Conservation (phyloP, 1,140 invertebrate genomes). For the Archegozetes longisetosus region DNA sequence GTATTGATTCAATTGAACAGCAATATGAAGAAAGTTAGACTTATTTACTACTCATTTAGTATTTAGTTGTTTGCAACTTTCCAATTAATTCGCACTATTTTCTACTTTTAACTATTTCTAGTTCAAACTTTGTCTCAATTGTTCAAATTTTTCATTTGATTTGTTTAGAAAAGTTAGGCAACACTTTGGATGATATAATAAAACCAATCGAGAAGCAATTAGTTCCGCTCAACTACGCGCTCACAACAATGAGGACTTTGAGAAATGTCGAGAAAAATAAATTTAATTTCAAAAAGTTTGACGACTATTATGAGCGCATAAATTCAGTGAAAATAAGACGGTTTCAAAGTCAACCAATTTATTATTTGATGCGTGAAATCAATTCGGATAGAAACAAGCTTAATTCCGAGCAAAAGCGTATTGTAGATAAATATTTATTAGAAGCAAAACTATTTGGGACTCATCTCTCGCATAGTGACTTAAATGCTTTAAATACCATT, state of each 20-base stretch:
- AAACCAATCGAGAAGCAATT: slow-evolving; percentile 46
- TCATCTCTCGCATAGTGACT: slow-evolving; percentile 31
- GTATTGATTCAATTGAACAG: slow-evolving; percentile 45
- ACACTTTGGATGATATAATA: slow-evolving; percentile 17
- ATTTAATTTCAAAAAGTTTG: slow-evolving; percentile 14
- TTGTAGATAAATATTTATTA: slow-evolving; percentile 56
- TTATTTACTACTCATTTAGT: slow-evolving; percentile 6
- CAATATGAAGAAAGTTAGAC: slow-evolving; percentile 30
- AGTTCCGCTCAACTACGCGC: slow-evolving; percentile 57
- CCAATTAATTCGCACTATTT: no score
- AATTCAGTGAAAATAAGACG: slow-evolving; percentile 27
- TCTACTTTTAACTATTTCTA: no score
- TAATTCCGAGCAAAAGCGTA: slow-evolving; percentile 46
- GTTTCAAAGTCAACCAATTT: slow-evolving; percentile 28
- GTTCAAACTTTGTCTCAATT: no score
- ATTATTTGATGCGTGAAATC: slow-evolving; percentile 32
- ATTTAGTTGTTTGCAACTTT: no score
- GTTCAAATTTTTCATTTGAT: no score
- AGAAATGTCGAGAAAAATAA: slow-evolving; percentile 60
- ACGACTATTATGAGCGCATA: slow-evolving; percentile 23
- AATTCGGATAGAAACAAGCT: slow-evolving; percentile 34
- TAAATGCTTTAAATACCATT: slow-evolving; percentile 24
- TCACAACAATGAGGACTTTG: slow-evolving; percentile 64
- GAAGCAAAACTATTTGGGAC: slow-evolving; percentile 67
- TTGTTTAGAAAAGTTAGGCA: slow-evolving; percentile 6